Evolutionary conservation across 2,888 invertebrate species (phyloP), one percentile per base, ranked within the genome.

Genomic region (Philopedon plagiatum): DNA sequence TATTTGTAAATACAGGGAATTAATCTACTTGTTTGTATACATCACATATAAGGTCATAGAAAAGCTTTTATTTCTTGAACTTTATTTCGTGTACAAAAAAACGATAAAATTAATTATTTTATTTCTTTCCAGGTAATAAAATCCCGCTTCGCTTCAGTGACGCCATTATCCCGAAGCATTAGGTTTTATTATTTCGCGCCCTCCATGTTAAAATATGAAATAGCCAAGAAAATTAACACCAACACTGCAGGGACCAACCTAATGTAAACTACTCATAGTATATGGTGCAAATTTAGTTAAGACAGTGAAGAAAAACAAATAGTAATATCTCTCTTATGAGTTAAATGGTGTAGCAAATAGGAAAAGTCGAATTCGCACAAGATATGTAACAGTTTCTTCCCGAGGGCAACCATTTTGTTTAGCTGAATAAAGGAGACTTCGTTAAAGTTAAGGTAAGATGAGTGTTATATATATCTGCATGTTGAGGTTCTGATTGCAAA

Each of bases 371-470:
- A 26, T 49, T 49, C 9, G 5, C 26, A 4, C 0, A 19, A 26
- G 49, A 26, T 49, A 49, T 49, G 49, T 49, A 46, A 46, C 46
- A 26, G 8, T 26, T 8, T 18, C 13, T 49, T 13, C 49, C 49
- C 13, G n/a, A 26, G 1, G 26, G 26, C 26, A 49, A 13, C 13
- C 49, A 26, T 49, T 46, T 46, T 26, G 4, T 49, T 49, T 26
- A 49, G 49, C 26, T 26, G 26, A 49, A 49, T 49, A 23, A 49
- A n/a, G 13, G 13, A 26, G 26, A 26, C 13, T 26, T 49, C 13
- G 1, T 19, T n/a, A 21, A 49, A 23, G 26, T 13, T 26, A 49
- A 49, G 49, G 49, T 49, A 49, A 9, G 49, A 26, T 49, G 13
- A 13, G 49, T 49, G 49, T 49, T 49, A 23, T 49, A 49, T 49